A percentile compares a stretch with the other conserved stretches of the same genome.
phyloP scores from a whole-genome alignment of 2,888 invertebrate species.

The Napeogenes sylphis region DNA sequence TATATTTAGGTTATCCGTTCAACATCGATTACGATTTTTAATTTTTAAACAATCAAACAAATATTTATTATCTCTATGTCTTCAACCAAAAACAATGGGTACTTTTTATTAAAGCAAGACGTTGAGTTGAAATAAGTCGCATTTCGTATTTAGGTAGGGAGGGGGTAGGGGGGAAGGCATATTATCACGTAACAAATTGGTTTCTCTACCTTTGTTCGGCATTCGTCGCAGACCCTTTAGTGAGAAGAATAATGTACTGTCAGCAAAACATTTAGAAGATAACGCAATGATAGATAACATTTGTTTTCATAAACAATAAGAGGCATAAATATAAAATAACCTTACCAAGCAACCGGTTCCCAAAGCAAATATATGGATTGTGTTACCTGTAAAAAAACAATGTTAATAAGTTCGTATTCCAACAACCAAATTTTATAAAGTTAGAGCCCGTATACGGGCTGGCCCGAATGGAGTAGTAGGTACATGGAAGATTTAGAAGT shows the following conservation, averaged over 20 bases:
- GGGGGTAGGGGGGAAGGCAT: slow-evolving; percentile 50
- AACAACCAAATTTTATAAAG: too few relatives aligned
- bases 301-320: too few relatives aligned
- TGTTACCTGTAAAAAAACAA: too few relatives aligned
- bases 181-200: slow-evolving; percentile 78
- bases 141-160: slow-evolving; percentile 44
- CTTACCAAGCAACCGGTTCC: too few relatives aligned
- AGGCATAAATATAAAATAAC: too few relatives aligned
- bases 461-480: too few relatives aligned
- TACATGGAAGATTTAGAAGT: too few relatives aligned
- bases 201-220: slow-evolving; percentile 75
- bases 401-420: too few relatives aligned
- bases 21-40: background rate
- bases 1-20: too few relatives aligned
- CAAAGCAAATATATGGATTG: too few relatives aligned
- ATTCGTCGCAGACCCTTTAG: slow-evolving; percentile 55
- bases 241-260: slow-evolving; percentile 55
- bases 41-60: background rate
- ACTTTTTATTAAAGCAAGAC: slow-evolving; percentile 47
- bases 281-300: too few relatives aligned
- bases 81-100: slow-evolving; percentile 35
- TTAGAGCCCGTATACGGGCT: too few relatives aligned
- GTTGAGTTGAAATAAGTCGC: slow-evolving; percentile 51
- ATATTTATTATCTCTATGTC: slow-evolving; percentile 28
- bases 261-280: slow-evolving; percentile 35